Evolutionary conservation across 1,140 invertebrate genomes (phyloP), one percentile per base, ranked within the genome.

Genomic region (Pararge aegeria): DNA sequence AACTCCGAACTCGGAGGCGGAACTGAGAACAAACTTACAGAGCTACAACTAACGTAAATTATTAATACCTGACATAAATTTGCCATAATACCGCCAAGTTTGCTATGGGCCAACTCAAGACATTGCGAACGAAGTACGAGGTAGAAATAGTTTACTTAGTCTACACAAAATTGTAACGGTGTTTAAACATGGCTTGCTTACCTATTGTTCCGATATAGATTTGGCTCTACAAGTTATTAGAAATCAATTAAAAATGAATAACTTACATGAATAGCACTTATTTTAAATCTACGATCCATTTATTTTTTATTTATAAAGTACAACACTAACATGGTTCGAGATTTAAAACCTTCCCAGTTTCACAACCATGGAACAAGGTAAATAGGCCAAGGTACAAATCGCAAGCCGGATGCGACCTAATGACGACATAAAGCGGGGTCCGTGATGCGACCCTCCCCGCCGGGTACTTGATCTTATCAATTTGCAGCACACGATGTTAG

Each of bases 61-160:
- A 89, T 89, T 86, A 89, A 86, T 89, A 86, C 83, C 83, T 84
- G 86, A 82, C 86, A 82, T 87, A 79, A 89, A 89, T 89, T 89
- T 87, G 83, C 86, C 81, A 87, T 86, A 85, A 83, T 73, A 77
- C 72, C 68, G 67, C 65, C 48, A 82, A 84, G 74, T 84, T 84
- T 78, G 75, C 64, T 52, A 61, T 66, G 67, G 75, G 76, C 68
- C 57, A 69, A 58, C 64, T 70, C 54, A 70, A 80, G 80, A 81
- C 80, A 76, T 78, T 76, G 77, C 83, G 83, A 88, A 86, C 77
- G 72, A 80, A 62, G 71, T 13, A 29, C 21, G 5, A 49, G 46
- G 20, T 29, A 20, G 20, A 21, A 46, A 49, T 49, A 49, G 20
- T 49, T 27, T 24, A 15, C n/a, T 27, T 7, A 29, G 46, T 49